A percentile compares a stretch with the other conserved stretches of the same genome.
Conservation (phyloP, 2,888 invertebrate species). For the Cryptosula pallasiana region DNA sequence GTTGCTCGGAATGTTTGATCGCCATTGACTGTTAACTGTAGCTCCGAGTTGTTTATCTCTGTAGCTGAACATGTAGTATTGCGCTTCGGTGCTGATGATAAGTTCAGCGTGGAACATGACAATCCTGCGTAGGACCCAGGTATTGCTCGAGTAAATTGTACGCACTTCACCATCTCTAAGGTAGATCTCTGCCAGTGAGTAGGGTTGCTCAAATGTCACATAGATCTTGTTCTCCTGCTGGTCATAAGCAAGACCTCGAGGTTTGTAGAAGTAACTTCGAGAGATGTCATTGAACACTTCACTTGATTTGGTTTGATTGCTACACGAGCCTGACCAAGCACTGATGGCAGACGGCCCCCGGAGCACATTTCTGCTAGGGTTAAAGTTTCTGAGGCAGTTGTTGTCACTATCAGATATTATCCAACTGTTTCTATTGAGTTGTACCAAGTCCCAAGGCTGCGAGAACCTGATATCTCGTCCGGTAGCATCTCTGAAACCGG, state of each 20-base stretch:
- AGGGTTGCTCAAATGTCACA: neutral
- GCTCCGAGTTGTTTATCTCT: neutral
- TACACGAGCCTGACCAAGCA: neutral
- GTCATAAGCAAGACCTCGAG: neutral
- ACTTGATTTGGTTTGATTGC: neutral
- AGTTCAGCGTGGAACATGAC: neutral
- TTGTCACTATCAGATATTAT: neutral
- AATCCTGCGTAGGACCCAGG: neutral
- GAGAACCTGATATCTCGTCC: neutral
- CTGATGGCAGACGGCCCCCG: neutral
- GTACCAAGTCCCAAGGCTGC: neutral
- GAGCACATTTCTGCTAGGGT: neutral
- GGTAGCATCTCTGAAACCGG: neutral
- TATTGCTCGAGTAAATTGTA: neutral
- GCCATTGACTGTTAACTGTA: neutral
- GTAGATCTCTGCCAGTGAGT: neutral
- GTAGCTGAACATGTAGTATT: neutral
- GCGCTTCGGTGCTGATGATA: neutral
- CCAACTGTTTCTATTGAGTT: neutral
- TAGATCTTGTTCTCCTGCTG: neutral
- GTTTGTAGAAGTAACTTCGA: neutral
- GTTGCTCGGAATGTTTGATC: neutral
- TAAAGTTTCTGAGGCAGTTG: neutral
- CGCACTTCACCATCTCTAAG: neutral
- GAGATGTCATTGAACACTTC: neutral